Base-by-base conservation (phyloP, 2,797 vertebrate species). In the Melanotaenia boesemani region DNA sequence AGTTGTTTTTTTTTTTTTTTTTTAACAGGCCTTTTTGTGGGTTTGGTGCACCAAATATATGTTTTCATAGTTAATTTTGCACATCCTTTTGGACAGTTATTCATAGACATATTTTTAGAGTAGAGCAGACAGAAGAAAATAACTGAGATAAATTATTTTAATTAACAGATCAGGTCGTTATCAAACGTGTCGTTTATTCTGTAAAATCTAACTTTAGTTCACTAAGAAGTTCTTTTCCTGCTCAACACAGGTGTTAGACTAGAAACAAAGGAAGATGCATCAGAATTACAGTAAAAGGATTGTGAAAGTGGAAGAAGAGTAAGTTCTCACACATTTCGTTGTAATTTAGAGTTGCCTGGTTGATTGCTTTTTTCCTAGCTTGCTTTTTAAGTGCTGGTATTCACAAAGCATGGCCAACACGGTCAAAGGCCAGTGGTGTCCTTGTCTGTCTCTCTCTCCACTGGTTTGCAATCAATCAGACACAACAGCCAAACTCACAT, bases 381-480 rank as follows among this genome's bases (percentile, higher is more conserved):
- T 71, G 59, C 39, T 71, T 50, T 74, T 85, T 56, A 70, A 83
- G 67, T 77, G 60, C 66, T 73, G 71, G 44, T 80, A 77, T 87
- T 87, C 72, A 85, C 68, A 81, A 62, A 80, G 69, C 65, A 65
- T 69, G 77, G 70, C 80, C 67, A 70, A 76, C 59, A n/a, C 8
- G 56, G 77, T 90, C 82, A 90, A 85, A 80, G 80, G 73, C 78
- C 85, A 87, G 64, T 20, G 8, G 46, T 80, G 79, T 88, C 80
- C 85, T 89, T 82, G 72, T 86, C 77, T 70, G 16, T 72, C 62
- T 79, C 70, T 64, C 34, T 74, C 66, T 74, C 65, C 59, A 59
- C 58, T 78, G 54, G 60, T 70, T 64, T 70, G 72, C 79, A 83
- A 84, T 90, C 81, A 87, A 59, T 87, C 86, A 88, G 46, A 82